A percentile compares a stretch with the other conserved stretches of the same genome.
Evolutionary conservation across 1,140 invertebrate genomes (phyloP).

Genomic region (Drosophila leontia): DNA sequence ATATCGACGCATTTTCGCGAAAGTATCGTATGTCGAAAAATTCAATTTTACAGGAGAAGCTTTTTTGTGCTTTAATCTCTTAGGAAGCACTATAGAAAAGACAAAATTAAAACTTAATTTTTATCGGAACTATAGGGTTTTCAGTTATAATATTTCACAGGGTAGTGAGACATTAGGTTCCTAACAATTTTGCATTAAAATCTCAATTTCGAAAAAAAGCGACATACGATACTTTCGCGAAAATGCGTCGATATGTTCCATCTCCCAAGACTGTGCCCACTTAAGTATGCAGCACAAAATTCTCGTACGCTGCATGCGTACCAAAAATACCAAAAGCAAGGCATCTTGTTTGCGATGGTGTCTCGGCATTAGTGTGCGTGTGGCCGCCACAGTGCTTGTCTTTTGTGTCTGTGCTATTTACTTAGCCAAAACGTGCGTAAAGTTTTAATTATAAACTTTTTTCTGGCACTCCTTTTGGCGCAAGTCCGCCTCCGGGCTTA

Average conservation of each 20-base stretch:
- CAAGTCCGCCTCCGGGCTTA: slow-evolving; percentile 6
- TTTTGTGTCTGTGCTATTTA: slow-evolving; percentile 63
- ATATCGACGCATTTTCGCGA: no score
- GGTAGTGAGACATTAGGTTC: no score
- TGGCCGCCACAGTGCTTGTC: slow-evolving; percentile 26
- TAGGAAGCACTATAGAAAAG: no score
- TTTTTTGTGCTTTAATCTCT: no score
- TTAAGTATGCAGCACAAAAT: slow-evolving; percentile 80
- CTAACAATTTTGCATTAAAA: no score
- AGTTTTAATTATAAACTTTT: slow-evolving; percentile 80
- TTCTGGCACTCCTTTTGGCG: slow-evolving; percentile 50
- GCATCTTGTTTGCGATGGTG: slow-evolving; percentile 37
- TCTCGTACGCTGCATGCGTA: slow-evolving; percentile 67
- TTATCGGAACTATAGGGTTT: no score
- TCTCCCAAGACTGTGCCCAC: slow-evolving; percentile 46
- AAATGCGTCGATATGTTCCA: slow-evolving; percentile 43
- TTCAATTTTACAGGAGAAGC: no score
- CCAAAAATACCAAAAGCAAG: slow-evolving; percentile 58
- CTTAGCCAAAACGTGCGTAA: slow-evolving; percentile 81
- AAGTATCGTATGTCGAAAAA: no score
- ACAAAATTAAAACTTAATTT: no score
- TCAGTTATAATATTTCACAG: no score
- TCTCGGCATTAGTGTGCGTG: slow-evolving; percentile 13
- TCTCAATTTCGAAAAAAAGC: no score
- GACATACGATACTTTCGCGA: no score